Percentiles rank a stretch among this genome's conserved stretches.
phyloP scores from a whole-genome alignment of 1,140 invertebrate genomes.

The Diplogasteroides magnus region DNA sequence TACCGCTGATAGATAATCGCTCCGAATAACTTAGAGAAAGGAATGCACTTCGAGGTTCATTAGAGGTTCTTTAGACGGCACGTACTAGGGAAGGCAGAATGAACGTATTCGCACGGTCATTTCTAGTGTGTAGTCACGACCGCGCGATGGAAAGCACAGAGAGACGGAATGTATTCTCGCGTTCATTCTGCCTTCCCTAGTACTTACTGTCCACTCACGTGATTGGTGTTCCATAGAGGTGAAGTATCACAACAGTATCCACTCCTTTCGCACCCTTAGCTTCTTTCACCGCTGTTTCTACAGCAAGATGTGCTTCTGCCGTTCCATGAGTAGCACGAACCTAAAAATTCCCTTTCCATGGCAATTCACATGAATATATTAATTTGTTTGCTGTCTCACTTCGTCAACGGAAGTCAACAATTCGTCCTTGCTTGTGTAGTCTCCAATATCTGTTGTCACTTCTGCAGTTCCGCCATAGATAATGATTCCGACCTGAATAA shows the following conservation, averaged over 20 bases:
- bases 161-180: too few species aligned
- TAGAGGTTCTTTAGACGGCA: too few species aligned
- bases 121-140: too few species aligned
- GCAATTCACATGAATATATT: not conserved
- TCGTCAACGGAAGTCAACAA: constrained; percentile 25
- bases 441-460: constrained; percentile 28
- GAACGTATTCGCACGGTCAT: too few species aligned
- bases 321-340: not conserved
- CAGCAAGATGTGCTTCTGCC: not conserved
- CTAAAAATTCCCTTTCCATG: too few species aligned
- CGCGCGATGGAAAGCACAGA: too few species aligned
- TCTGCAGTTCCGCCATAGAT: constrained; percentile 31
- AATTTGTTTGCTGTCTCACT: not conserved
- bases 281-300: not conserved
- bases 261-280: not conserved
- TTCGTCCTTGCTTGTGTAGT: constrained; percentile 20
- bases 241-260: not conserved
- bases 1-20: too few species aligned
- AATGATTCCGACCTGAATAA: constrained; percentile 27
- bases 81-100: too few species aligned
- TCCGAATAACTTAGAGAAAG: too few species aligned
- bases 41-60: too few species aligned
- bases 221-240: not conserved
- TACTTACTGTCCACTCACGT: too few species aligned
- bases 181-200: too few species aligned